Base-by-base conservation (phyloP, 2,113 vertebrate genomes). In the Capreolus pygargus region DNA sequence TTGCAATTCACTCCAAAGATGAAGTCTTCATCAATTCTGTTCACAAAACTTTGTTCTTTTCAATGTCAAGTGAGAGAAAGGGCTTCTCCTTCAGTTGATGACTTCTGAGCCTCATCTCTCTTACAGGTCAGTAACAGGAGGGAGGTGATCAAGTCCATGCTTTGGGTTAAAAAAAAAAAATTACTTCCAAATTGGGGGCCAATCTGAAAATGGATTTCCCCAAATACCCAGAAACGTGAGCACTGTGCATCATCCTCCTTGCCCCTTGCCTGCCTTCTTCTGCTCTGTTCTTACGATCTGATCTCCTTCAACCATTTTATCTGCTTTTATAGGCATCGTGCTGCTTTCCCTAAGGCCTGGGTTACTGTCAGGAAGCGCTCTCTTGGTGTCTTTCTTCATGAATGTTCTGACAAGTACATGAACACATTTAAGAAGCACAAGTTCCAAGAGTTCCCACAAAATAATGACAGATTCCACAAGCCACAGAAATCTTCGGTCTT, bases 291-390 rank as follows among this genome's bases (percentile, higher is more conserved):
- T 30, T 25, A 10, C 11, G 61, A 50, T 79, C 55, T 7, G 16
- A 27, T 23, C 45, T 28, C 23, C 27, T 36, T 16, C 3, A 45
- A 30, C 54, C 25, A 21, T 58, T 9, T 15, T 1, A 33, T 47
- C 79, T 21, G 16, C 7, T 0, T 33, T 25, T 54, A 15, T 1
- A 1, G 36, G 36, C 25, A 1, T 43, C 0, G 1, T 2, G 6
- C n/a, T 10, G 7, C 60, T 39, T 45, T 58, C 23, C 15, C 23
- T 61, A 11, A 0, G 1, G 79, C 43, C 17, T 1, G 2, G 6
- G 2, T n/a, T 8, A 8, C 54, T 27, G 4, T 10, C 25, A 27
- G 30, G 81, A 39, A 16, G 50, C 30, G 6, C 25, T 47, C 7
- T 52, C 19, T 1, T 15, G 52, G 19, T 13, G 54, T 36, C 58